Evolutionary conservation across 2,797 vertebrate species (phyloP), one percentile per base, ranked within the genome.

Genomic region (Agapornis canus): DNA sequence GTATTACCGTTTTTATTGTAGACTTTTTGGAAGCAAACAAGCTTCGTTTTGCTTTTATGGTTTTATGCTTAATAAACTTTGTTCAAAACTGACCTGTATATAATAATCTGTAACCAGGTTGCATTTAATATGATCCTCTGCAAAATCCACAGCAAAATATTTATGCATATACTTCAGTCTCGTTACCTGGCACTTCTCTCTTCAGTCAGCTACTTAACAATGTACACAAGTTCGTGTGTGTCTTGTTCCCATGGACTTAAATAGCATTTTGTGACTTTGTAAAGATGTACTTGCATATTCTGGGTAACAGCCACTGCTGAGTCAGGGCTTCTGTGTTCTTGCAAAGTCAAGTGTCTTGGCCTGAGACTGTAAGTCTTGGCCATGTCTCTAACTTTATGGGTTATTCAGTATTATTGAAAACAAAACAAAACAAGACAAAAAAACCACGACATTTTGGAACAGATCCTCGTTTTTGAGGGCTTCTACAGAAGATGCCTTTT

Each of bases 1-100:
- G 17, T 92, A 32, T 86, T 89, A n/a, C 37, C 43, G 13, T 94
- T 82, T 94, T 91, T 85, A 77, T 68, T 83, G 40, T 88, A 75
- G 20, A 72, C 16, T 4, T 68, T 79, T 90, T 93, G 73, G 73
- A 96, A 95, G 48, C 83, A 57, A 87, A 43, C 45, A 92, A 35
- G 69, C 39, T 90, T 94, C 35, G 39, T 75, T 91, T 96, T 92
- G 82, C 70, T 65, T 82, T 61, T 87, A 48, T 77, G 45, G 26
- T 87, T 95, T 91, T 90, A 20, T 75, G 31, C 69, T 91, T 90
- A 29, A 13, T 86, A 70, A 85, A 45, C 56, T 90, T 81, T 2
- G n/a, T 56, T 72, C 75, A 40, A 84, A n/a, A 60, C 47, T 79
- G 54, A 56, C 35, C 21, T 82, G 6, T 94, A 63, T 71, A 26